A percentile compares a stretch with the other conserved stretches of the same genome.
These are phyloP conservation scores for Rhagonycha fulva DNA, from an alignment of 2,888 invertebrate genomes.

Conservation along the genomic window DNA sequence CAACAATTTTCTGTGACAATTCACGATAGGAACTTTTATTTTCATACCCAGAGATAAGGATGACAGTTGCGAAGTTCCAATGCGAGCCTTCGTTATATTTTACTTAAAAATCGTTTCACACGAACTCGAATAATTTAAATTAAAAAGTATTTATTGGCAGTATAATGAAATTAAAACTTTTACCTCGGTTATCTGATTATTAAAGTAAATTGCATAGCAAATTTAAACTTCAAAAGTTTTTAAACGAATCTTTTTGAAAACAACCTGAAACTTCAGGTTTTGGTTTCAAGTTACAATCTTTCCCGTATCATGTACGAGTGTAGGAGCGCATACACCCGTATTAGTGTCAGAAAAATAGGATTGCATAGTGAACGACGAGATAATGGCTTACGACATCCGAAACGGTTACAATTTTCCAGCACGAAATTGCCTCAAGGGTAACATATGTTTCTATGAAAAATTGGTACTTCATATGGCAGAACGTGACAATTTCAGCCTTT, in stretches of 20 bases:
- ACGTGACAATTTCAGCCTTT: too few species aligned
- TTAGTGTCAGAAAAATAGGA: background rate
- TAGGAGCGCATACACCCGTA: background rate
- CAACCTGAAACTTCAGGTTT: background rate
- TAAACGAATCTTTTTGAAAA: background rate
- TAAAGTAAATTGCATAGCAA: too few species aligned
- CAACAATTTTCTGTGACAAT: background rate
- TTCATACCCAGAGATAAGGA: background rate
- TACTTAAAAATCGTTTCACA: background rate
- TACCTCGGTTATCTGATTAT: background rate
- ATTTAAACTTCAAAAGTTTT: background rate
- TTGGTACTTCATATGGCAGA: background rate
- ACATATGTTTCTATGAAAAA: background rate
- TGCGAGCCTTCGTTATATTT: background rate
- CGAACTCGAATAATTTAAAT: background rate
- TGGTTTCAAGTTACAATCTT: background rate
- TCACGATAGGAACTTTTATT: background rate
- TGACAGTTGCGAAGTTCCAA: background rate
- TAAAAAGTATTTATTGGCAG: background rate
- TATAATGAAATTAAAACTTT: background rate
- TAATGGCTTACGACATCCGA: background rate
- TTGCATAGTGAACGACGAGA: background rate
- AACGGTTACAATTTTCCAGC: background rate
- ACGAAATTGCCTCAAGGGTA: background rate
- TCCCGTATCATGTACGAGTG: background rate